Percentiles rank a stretch among this genome's conserved stretches.
These are phyloP conservation scores for Kuschelorhynchus macadamiae DNA, from an alignment of 2,888 invertebrate genomes.

Conservation along the genomic window DNA sequence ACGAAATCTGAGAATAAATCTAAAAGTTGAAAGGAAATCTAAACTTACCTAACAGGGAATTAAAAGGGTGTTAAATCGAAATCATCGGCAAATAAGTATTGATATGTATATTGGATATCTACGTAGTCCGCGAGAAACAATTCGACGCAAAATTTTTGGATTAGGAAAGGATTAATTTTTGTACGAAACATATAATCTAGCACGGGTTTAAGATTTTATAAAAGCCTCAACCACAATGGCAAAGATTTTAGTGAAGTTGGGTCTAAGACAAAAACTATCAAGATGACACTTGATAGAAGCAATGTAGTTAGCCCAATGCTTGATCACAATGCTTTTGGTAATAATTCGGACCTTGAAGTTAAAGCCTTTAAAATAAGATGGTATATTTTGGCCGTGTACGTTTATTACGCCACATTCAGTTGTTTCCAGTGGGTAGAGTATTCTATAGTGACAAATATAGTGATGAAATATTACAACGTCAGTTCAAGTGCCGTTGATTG, in stretches of 20 bases:
- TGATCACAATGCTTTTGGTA: conserved; percentile 18
- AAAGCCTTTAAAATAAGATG: conserved; percentile 82
- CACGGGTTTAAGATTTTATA: too few relatives aligned
- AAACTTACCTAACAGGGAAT: too few relatives aligned
- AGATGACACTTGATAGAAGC: conserved; percentile 11
- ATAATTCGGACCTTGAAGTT: conserved; percentile 56
- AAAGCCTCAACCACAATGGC: conserved; percentile 31
- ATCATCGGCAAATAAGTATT: too few relatives aligned
- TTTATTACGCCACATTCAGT: conserved; percentile 88
- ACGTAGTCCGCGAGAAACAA: too few relatives aligned
- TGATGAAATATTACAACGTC: conserved; percentile 82
- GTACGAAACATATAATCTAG: too few relatives aligned
- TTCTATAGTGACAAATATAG: conserved; percentile 89
- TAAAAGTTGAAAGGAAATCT: too few relatives aligned
- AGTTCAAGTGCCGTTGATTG: conserved; percentile 85
- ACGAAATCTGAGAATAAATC: too few relatives aligned
- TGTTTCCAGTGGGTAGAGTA: conserved; percentile 97
- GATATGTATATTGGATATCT: too few relatives aligned
- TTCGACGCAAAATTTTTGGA: too few relatives aligned
- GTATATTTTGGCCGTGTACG: conserved; percentile 87
- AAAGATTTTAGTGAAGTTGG: conserved; percentile 32
- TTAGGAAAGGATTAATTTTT: too few relatives aligned
- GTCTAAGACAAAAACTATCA: conserved; percentile 15
- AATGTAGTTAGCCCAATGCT: conserved; percentile 23
- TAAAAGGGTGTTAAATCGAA: too few relatives aligned